Percentiles rank a stretch among this genome's conserved stretches.
These are phyloP conservation scores for Clunio marinus DNA, from an alignment of 2,888 invertebrate species.

Conservation along the genomic window DNA sequence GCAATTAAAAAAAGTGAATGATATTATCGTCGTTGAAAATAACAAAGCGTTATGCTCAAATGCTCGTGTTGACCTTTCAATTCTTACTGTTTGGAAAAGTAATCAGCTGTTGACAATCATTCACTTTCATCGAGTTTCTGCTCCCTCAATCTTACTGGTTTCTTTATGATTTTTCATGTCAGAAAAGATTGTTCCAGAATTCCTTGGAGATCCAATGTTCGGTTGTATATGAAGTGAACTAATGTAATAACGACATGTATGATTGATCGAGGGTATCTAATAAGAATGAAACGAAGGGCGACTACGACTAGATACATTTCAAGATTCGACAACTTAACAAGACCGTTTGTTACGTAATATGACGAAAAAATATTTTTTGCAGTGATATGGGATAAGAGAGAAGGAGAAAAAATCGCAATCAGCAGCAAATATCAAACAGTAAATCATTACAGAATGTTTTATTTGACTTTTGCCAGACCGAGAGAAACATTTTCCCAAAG, in stretches of 20 bases:
- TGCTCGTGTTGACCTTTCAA: too few species aligned
- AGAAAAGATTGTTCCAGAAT: neutral
- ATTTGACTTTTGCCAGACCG: neutral
- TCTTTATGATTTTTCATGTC: neutral
- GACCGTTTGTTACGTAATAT: neutral
- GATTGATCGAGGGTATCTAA: neutral
- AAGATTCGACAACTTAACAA: neutral
- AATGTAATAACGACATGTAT: neutral
- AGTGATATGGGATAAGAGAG: neutral
- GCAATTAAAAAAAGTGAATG: conserved; percentile 13
- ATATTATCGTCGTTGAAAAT: neutral
- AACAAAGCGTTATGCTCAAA: too few species aligned
- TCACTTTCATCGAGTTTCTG: too few species aligned
- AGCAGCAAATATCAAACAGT: neutral
- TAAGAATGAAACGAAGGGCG: neutral
- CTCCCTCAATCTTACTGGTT: neutral
- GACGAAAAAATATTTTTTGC: neutral
- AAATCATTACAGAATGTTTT: conserved; percentile 9
- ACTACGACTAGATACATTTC: neutral
- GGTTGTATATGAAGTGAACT: neutral
- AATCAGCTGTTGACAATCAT: conserved; percentile 1
- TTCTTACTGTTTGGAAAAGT: neutral
- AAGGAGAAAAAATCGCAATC: conserved; percentile 15
- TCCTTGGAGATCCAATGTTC: neutral
- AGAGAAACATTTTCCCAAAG: neutral